A percentile compares a stretch with the other conserved stretches of the same genome.
Evolutionary conservation across 1,140 invertebrate genomes (phyloP).

Genomic region (Zaprionus inermis): DNA sequence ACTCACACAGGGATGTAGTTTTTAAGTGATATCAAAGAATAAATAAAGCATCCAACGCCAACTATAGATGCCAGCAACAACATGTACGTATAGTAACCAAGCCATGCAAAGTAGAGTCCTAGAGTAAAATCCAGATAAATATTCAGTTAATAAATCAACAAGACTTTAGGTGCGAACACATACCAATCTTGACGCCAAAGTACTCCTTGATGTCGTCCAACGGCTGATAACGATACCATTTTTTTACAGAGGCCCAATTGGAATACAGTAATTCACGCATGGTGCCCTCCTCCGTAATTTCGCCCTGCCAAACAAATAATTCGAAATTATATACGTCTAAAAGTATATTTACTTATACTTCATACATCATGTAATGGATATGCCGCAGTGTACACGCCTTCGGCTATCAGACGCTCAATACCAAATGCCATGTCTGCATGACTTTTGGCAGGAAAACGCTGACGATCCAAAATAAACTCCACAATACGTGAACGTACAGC

Average conservation of each 20-base stretch:
- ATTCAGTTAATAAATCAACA: neutral
- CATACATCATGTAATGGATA: constrained; percentile 96
- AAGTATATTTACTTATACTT: neutral
- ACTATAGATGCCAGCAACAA: constrained; percentile 94
- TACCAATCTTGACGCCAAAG: constrained; percentile 96
- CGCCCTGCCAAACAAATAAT: constrained; percentile 86
- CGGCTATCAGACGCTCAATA: constrained; percentile 91
- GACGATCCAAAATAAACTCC: constrained; percentile 95
- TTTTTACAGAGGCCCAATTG: constrained; percentile 93
- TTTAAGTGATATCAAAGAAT: constrained; percentile 90
- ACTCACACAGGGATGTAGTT: constrained; percentile 89
- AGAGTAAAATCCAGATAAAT: too few relatives aligned
- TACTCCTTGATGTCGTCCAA: constrained; percentile 95
- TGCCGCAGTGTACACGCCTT: constrained; percentile 91
- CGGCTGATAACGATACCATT: constrained; percentile 94
- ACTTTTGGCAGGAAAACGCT: constrained; percentile 89
- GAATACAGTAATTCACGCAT: constrained; percentile 91
- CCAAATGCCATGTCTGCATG: constrained; percentile 92
- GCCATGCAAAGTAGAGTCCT: constrained; percentile 96
- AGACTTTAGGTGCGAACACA: too few relatives aligned
- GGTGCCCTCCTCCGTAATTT: constrained; percentile 88
- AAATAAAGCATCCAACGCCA: constrained; percentile 92
- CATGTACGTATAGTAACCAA: constrained; percentile 98
- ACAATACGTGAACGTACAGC: constrained; percentile 94
- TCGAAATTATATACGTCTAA: neutral